phyloP scores from a whole-genome alignment of 2,888 invertebrate genomes.

The Agonopterix subpropinquella region DNA sequence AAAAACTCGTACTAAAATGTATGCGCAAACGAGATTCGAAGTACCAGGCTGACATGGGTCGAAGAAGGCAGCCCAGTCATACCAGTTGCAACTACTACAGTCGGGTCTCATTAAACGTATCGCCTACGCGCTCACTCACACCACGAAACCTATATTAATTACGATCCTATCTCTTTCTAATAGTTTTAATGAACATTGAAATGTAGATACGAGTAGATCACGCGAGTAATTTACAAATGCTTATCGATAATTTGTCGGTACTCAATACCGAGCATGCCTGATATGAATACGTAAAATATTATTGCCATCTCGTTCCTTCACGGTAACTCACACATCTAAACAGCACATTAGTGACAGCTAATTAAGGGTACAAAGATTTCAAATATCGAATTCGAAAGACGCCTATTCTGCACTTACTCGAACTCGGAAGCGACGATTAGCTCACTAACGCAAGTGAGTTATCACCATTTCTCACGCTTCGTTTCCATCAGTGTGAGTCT shows the following conservation, averaged over 20 bases:
- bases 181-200: conserved; percentile 15
- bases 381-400: not conserved
- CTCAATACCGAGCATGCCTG: no score
- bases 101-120: conserved; percentile 43
- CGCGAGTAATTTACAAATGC: conserved; percentile 2
- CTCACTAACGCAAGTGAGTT: conserved; percentile 68
- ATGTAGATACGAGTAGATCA: not conserved
- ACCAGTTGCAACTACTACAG: conserved; percentile 41
- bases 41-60: conserved; percentile 61
- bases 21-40: conserved; percentile 65
- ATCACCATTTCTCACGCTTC: conserved; percentile 74
- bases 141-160: conserved; percentile 37
- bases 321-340: no score
- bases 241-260: conserved; percentile 1
- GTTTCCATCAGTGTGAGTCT: conserved; percentile 45
- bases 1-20: conserved; percentile 65
- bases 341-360: no score
- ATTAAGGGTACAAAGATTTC: not conserved
- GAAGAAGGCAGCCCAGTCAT: conserved; percentile 40
- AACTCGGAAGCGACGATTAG: conserved; percentile 60
- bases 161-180: conserved; percentile 50
- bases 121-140: conserved; percentile 47
- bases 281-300: no score
- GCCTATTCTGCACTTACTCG: not conserved
- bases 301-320: no score